Evolutionary conservation across 1,140 invertebrate genomes (phyloP), one percentile per base, ranked within the genome.

Genomic region (Sminthurinus signatus): DNA sequence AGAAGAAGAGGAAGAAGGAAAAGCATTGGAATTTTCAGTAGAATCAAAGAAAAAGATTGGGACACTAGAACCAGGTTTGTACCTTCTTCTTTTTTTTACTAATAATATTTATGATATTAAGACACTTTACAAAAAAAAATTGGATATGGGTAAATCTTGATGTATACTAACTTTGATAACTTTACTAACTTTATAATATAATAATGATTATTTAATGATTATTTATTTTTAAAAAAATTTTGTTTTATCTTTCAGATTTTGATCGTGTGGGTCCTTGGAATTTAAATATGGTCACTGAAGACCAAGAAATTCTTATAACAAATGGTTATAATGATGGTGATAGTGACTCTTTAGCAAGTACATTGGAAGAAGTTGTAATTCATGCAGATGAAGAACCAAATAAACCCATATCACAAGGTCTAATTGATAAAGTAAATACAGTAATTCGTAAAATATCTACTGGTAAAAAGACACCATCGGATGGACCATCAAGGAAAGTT

Each of bases 361-460:
- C 50, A 4, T 25, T 67, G 43, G 57, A 67, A 32, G 46, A 66
- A 50, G 63, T 67, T 44, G 56, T 68, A 5, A 36, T 65, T 21
- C 63, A 68, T 15, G 48, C 19, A 48, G n/a, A n/a, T 19, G 44
- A n/a, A 31, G 46, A 21, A 19, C 15, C 1, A 36, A 63, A 32
- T 17, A 42, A 36, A 25, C 44, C 44, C n/a, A 23, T 27, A 27
- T 44, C 61, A 19, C 31, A 14, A 25, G 48, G 36, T 17, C 32
- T 71, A 17, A 60, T 71, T 36, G 58, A 60, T 3, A 67, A 67
- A 60, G 65, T 70, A 23, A 55, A 27, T 2, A 58, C 48, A 19
- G 65, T 48, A 12, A 42, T 67, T 10, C 36, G 69, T 23, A 67
- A 67, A 67, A 67, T 67, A 48, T 64, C 67, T n/a, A 61, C 69